phyloP scores from a whole-genome alignment of 2,888 invertebrate genomes.

The Ceraclea dissimilis region DNA sequence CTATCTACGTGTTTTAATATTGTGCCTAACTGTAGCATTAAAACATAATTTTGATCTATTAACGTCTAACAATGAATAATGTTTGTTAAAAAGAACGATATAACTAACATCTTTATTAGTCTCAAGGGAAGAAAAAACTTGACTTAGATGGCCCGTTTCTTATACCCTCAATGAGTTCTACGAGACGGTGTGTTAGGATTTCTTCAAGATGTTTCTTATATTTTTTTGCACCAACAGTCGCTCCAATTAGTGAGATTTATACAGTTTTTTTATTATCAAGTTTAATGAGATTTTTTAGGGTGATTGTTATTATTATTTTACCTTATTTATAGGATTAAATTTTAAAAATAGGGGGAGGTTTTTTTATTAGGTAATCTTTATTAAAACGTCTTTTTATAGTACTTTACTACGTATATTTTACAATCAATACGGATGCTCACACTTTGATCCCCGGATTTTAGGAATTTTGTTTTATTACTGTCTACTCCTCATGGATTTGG shows the following conservation, averaged over 20 bases:
- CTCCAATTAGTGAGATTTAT: slow-evolving; percentile 18
- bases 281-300: not conserved
- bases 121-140: slow-evolving; percentile 6
- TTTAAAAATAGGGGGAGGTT: not conserved
- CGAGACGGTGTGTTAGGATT: not conserved
- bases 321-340: not conserved
- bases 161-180: not conserved
- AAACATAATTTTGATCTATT: too few species aligned
- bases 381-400: too few species aligned
- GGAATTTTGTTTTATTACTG: too few species aligned
- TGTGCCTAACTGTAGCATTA: too few species aligned
- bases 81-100: not conserved
- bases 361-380: too few species aligned
- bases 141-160: slow-evolving; percentile 1
- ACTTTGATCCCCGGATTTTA: too few species aligned
- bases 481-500: too few species aligned
- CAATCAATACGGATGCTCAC: too few species aligned
- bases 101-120: not conserved
- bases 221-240: slow-evolving; percentile 13
- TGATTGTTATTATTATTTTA: not conserved
- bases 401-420: too few species aligned
- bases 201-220: not conserved
- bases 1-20: too few species aligned
- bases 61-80: not conserved
- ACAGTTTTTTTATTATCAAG: slow-evolving; percentile 15